Base-by-base conservation (phyloP, 1,140 invertebrate species). In the Bombus affinis region DNA sequence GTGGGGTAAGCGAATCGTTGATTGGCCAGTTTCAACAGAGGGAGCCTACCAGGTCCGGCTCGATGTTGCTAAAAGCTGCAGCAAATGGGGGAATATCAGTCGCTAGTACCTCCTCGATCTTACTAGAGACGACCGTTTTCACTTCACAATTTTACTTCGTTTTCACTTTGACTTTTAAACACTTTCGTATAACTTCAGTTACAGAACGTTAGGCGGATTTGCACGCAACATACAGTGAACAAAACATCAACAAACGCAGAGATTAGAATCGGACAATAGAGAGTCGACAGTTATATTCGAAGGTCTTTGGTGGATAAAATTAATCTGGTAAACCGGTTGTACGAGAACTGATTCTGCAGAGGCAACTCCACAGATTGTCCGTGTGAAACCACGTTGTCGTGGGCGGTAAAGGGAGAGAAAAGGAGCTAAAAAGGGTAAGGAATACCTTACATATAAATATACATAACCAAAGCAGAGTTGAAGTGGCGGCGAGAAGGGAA, bases 31-130 rank as follows among this genome's bases (percentile, higher is more conserved):
- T 65, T 72, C 39, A 28, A 74, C 70, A 74, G 80, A 86, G 76
- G 65, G 74, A 81, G 88, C 73, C 73, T 57, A 59, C 42, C 62
- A 65, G n/a, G 66, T 71, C 78, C 80, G 78, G 88, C 73, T 89
- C 88, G 88, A 89, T 89, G 88, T 65, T 89, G 80, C 87, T 89
- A 86, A 89, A 89, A 89, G 88, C 87, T 88, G 76, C 85, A 73
- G 73, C 65, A 72, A 62, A 77, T 65, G 76, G 68, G 35, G 83
- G 65, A 83, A n/a, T 66, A 83, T 15, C 86, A 89, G 88, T 89
- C 66, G 59, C 59, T 75, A 76, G 80, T 83, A 75, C 28, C 57
- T 62, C 68, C 53, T 78, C 79, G 83, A 77, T 18, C 18, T 1
- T 37, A 6, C 12, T 28, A 25, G n/a, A 25, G 78, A 42, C 44